phyloP scores from a whole-genome alignment of 2,113 vertebrate species.

The Cyphomyrus discorhynchus region DNA sequence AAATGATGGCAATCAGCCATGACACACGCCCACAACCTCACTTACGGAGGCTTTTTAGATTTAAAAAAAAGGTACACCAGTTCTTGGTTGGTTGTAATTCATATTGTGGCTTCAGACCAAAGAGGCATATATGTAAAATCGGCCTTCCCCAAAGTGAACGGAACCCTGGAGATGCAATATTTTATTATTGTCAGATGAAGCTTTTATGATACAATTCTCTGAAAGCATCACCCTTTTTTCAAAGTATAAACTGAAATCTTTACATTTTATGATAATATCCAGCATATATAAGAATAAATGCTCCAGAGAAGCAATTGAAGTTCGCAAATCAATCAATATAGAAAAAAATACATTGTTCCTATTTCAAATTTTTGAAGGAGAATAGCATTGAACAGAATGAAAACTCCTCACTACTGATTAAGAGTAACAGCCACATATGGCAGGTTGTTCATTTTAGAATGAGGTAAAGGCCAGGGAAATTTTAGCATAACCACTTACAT shows the following conservation, averaged over 20 bases:
- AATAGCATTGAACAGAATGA: background rate
- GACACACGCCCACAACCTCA: background rate
- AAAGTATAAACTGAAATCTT: background rate
- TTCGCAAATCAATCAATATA: background rate
- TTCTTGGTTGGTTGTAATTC: background rate
- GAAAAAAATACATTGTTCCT: background rate
- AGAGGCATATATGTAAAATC: background rate
- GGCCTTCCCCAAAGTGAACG: background rate
- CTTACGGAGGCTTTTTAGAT: background rate
- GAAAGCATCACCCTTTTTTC: background rate
- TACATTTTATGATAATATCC: background rate
- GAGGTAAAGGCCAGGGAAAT: background rate
- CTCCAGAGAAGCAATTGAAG: background rate
- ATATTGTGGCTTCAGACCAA: background rate
- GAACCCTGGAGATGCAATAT: background rate
- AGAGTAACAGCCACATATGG: background rate
- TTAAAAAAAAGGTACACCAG: background rate
- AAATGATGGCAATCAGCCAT: background rate
- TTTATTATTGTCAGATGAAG: background rate
- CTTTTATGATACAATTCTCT: background rate
- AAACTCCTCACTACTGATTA: background rate
- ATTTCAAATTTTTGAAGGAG: background rate
- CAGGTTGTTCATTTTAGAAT: background rate
- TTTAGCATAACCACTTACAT: background rate
- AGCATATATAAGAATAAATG: background rate